phyloP scores from a whole-genome alignment of 2,797 vertebrate species.

The Malacoraja senta region DNA sequence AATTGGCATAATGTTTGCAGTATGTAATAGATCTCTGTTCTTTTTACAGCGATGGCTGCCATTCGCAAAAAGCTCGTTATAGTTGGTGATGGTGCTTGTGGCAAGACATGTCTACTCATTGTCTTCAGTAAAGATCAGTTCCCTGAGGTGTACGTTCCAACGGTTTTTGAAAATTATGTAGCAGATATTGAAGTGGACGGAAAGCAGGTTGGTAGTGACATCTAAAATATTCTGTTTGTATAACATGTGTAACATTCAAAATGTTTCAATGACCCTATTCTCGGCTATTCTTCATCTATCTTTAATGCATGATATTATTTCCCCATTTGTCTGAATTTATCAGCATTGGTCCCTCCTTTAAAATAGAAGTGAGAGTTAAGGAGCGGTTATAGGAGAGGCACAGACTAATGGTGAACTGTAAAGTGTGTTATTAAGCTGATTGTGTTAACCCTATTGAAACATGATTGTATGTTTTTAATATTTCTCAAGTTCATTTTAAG shows the following conservation, averaged over 20 bases:
- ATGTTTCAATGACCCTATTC: neutral
- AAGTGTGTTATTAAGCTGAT: neutral
- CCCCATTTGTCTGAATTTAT: neutral
- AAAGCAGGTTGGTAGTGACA: slow-evolving; percentile 73
- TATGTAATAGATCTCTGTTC: slow-evolving; percentile 35
- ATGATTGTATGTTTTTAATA: too few species aligned
- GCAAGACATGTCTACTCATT: slow-evolving; percentile 95
- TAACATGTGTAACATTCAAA: neutral
- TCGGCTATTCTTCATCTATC: neutral
- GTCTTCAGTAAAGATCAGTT: slow-evolving; percentile 99
- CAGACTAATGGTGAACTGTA: neutral
- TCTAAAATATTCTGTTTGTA: neutral
- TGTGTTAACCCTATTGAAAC: neutral
- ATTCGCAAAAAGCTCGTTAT: slow-evolving; percentile 98
- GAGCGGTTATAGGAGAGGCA: too few species aligned
- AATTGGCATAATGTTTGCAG: too few species aligned
- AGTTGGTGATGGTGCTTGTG: slow-evolving; percentile 95
- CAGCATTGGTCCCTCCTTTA: neutral
- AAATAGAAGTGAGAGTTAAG: neutral
- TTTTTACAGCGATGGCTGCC: slow-evolving; percentile 83
- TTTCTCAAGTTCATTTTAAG: too few species aligned
- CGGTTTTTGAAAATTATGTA: slow-evolving; percentile 96
- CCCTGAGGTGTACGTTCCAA: slow-evolving; percentile 93
- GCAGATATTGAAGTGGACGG: slow-evolving; percentile 95
- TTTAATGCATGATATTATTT: neutral